Base-by-base conservation (phyloP, 2,797 vertebrate species). In the Myiotriccus ornatus region DNA sequence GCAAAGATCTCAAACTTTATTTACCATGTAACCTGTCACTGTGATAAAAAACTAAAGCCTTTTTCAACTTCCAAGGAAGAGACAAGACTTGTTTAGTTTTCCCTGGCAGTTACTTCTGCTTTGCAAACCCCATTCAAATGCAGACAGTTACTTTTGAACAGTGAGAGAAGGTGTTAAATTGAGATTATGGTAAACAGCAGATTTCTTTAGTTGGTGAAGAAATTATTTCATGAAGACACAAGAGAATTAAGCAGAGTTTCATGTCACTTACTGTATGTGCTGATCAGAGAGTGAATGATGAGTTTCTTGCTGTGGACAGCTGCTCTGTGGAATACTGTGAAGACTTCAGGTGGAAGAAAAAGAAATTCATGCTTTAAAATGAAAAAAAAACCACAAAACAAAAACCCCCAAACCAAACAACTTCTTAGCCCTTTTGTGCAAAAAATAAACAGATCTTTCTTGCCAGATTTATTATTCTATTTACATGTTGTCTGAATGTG, bases 221-320 rank as follows among this genome's bases (percentile, higher is more conserved):
- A 97, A 93, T 89, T 97, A 91, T 87, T 94, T 97, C 90, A 76
- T 84, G 92, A 94, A 96, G 85, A 95, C 96, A 96, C 82, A 96
- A 96, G 92, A 96, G 96, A 94, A 96, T 97, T 96, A 96, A 92
- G 91, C 56, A 37, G 91, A 83, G 82, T 89, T 94, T 87, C 95
- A 90, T 83, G 69, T 57, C 91, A 97, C 97, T 96, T 97, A 98
- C 98, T 97, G 97, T 98, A 95, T 74, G 84, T 88, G 94, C 96
- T 95, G 98, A 98, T 94, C 78, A 98, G 97, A 82, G 97, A 90
- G 76, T 94, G 97, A 94, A 97, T 83, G 77, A 98, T 77, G 74
- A 97, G 97, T 74, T 95, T 87, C 93, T 97, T 95, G 62, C 97
- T 96, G 24, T 94, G 97, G 79, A 98, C 97, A 95, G 97, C 97